These are phyloP conservation scores for Acronicta alni DNA, from an alignment of 2,888 invertebrate species.

Conservation along the genomic window DNA sequence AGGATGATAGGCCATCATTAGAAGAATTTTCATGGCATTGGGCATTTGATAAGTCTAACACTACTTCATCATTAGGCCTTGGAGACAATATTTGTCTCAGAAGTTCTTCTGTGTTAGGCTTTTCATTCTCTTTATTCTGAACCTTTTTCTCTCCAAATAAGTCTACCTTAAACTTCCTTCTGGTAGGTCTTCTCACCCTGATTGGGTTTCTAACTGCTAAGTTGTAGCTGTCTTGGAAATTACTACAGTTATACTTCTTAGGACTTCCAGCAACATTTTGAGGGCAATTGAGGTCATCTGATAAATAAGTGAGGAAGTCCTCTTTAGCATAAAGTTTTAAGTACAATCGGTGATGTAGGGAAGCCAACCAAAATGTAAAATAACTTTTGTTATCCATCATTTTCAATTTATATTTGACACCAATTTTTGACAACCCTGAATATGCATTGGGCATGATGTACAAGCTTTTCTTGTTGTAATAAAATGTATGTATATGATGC, in stretches of 20 bases:
- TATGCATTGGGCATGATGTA: slow-evolving; percentile 90
- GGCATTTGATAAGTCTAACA: slow-evolving; percentile 60
- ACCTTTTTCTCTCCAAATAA: slow-evolving; percentile 86
- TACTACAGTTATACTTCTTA: slow-evolving; percentile 78
- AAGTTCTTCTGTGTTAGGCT: slow-evolving; percentile 86
- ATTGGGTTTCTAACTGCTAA: slow-evolving; percentile 84
- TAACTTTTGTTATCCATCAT: slow-evolving; percentile 93
- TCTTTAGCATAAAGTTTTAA: slow-evolving; percentile 92
- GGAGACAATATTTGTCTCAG: slow-evolving; percentile 80
- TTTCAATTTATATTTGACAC: slow-evolving; percentile 92
- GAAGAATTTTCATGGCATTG: slow-evolving; percentile 77
- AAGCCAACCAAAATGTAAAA: slow-evolving; percentile 93
- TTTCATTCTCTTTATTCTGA: slow-evolving; percentile 92
- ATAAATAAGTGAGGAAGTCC: slow-evolving; percentile 91
- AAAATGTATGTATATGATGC: slow-evolving; percentile 93
- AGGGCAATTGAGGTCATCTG: slow-evolving; percentile 90
- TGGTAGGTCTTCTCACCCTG: slow-evolving; percentile 78
- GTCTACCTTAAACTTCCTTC: slow-evolving; percentile 87
- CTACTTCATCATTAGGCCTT: slow-evolving; percentile 70
- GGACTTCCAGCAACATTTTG: slow-evolving; percentile 75
- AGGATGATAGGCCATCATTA: slow-evolving; percentile 84
- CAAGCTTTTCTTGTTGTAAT: slow-evolving; percentile 93
- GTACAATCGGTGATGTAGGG: slow-evolving; percentile 94
- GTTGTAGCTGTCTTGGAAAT: slow-evolving; percentile 87
- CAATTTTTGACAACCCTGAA: slow-evolving; percentile 88